A percentile compares a stretch with the other conserved stretches of the same genome.
phyloP scores from a whole-genome alignment of 2,113 vertebrate species.

The Dipodomys merriami region DNA sequence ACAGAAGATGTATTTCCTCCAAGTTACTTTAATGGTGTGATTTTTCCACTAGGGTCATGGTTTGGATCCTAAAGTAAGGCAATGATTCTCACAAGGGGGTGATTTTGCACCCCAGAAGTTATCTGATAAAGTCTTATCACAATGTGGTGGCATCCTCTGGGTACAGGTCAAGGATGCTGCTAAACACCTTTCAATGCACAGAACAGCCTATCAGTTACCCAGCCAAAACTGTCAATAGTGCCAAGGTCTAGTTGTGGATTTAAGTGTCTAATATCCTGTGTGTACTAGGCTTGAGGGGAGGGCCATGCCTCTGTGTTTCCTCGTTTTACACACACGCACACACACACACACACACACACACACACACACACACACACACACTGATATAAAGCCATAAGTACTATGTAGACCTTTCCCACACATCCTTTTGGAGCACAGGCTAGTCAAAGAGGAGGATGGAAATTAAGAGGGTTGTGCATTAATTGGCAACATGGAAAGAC shows the following conservation, averaged over 20 bases:
- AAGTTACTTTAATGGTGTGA: constrained; percentile 9
- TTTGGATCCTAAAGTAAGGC: background rate
- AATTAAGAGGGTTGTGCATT: background rate
- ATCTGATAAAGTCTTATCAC: constrained; percentile 17
- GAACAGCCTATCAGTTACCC: background rate
- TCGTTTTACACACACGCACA: background rate
- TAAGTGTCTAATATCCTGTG: background rate
- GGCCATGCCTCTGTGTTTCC: background rate
- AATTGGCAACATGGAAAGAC: constrained; percentile 5
- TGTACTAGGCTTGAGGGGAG: background rate
- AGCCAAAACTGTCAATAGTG: background rate
- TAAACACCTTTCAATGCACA: constrained; percentile 20
- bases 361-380: constrained; percentile 1
- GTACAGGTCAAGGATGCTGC: constrained; percentile 14
- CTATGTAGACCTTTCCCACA: constrained; percentile 9
- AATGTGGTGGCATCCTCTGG: background rate
- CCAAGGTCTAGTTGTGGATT: background rate
- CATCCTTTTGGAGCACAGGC: background rate
- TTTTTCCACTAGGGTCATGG: constrained; percentile 14
- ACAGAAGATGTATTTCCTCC: constrained; percentile 65
- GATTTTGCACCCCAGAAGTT: background rate
- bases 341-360: background rate
- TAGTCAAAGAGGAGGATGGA: background rate
- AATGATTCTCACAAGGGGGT: background rate
- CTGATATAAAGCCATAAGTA: background rate